Percentiles rank a stretch among this genome's conserved stretches.
Evolutionary conservation across 1,140 invertebrate genomes (phyloP).

Genomic region (Drosophila nebulosa): DNA sequence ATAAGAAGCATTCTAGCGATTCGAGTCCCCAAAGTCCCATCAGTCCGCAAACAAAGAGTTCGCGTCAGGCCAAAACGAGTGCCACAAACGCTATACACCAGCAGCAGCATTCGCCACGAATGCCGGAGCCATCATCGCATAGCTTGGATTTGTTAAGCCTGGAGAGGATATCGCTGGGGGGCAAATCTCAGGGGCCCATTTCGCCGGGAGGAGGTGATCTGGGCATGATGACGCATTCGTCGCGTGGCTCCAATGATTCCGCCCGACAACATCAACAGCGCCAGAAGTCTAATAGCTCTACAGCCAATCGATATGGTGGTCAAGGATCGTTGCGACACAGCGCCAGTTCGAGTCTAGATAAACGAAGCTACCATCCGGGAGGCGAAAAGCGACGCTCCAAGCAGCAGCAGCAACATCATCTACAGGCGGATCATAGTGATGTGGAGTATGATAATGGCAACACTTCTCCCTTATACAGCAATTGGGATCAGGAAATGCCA

Average conservation of each 20-base stretch:
- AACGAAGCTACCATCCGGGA: conserved; percentile 77
- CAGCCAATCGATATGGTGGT: conserved; percentile 52
- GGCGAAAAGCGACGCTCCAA: conserved; percentile 71
- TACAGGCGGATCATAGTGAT: conserved; percentile 72
- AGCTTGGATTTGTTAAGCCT: conserved; percentile 64
- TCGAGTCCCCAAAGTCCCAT: conserved; percentile 80
- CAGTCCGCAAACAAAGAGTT: conserved; percentile 73
- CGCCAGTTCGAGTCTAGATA: conserved; percentile 80
- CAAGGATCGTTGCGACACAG: conserved; percentile 66
- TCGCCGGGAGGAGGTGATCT: conserved; percentile 63
- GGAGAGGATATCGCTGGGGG: conserved; percentile 61
- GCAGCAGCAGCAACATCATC: conserved; percentile 50
- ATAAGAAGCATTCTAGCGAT: conserved; percentile 80
- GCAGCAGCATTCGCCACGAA: conserved; percentile 53
- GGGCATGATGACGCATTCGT: conserved; percentile 73
- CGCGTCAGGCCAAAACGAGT: conserved; percentile 66
- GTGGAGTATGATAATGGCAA: conserved; percentile 84
- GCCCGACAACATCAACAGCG: conserved; percentile 41
- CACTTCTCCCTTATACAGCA: conserved; percentile 86
- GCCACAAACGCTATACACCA: conserved; percentile 61
- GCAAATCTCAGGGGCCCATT: conserved; percentile 48
- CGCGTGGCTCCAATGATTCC: conserved; percentile 71
- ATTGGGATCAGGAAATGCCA: conserved; percentile 86
- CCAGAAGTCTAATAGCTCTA: conserved; percentile 61
- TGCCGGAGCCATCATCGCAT: conserved; percentile 52